phyloP scores from a whole-genome alignment of 2,888 invertebrate genomes.

The Drosophila putrida region DNA sequence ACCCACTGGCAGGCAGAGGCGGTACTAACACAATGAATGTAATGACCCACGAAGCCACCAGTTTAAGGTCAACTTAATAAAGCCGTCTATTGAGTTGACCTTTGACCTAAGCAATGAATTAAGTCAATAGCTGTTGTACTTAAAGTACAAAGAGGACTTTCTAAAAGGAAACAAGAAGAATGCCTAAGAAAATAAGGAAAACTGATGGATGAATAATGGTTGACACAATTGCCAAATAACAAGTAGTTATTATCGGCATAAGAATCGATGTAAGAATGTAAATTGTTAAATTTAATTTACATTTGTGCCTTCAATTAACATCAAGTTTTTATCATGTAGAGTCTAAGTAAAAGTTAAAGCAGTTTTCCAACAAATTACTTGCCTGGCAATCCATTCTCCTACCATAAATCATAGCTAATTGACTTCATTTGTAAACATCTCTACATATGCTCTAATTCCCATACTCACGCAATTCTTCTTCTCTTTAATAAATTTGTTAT shows the following conservation, averaged over 20 bases:
- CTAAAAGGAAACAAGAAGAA: neutral
- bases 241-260: too few relatives aligned
- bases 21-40: constrained; percentile 17
- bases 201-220: neutral
- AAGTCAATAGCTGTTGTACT: neutral
- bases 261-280: too few relatives aligned
- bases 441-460: neutral
- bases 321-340: too few relatives aligned
- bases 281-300: too few relatives aligned
- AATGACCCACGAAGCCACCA: constrained; percentile 44
- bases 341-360: too few relatives aligned
- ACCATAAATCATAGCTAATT: constrained; percentile 7
- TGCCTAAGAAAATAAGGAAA: neutral
- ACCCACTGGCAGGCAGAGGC: neutral
- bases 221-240: neutral
- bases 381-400: too few relatives aligned
- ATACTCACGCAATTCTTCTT: too few relatives aligned
- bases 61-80: constrained; percentile 35
- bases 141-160: neutral
- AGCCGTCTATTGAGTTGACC: neutral
- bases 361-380: too few relatives aligned
- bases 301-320: too few relatives aligned
- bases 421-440: constrained; percentile 9
- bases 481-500: neutral
- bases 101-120: constrained; percentile 7